Evolutionary conservation across 2,888 invertebrate species (phyloP).

Genomic region (Leptopterna dolabrata): DNA sequence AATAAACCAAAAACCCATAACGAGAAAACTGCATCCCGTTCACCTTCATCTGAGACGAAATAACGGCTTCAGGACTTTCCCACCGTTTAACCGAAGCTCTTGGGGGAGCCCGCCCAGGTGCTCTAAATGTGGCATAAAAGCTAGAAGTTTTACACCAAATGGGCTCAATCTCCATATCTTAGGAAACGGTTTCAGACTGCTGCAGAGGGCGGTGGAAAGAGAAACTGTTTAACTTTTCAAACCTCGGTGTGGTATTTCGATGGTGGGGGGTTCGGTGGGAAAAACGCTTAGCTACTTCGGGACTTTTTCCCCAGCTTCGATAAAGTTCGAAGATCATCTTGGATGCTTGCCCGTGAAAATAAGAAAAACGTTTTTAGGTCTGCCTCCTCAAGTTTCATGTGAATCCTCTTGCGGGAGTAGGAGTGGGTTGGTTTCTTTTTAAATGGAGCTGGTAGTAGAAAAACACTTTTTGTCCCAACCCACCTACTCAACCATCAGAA

Average conservation of each 20-base stretch:
- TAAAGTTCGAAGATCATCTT: slow-evolving; percentile 29
- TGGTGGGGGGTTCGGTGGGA: not conserved
- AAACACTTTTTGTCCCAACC: not conserved
- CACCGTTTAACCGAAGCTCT: not conserved
- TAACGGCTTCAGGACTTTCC: not conserved
- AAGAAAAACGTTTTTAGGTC: not conserved
- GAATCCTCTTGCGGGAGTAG: not conserved
- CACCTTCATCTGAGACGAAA: not conserved
- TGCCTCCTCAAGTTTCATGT: not conserved
- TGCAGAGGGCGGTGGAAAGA: not conserved
- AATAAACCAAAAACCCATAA: too few species aligned
- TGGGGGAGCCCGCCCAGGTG: slow-evolving; percentile 21
- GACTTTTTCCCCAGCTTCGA: slow-evolving; percentile 13
- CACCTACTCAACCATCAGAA: not conserved
- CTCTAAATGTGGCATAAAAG: slow-evolving; percentile 42
- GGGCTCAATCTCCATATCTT: slow-evolving; percentile 39
- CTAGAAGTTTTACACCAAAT: slow-evolving; percentile 33
- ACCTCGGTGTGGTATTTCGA: not conserved
- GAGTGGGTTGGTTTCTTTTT: not conserved
- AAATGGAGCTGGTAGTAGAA: not conserved
- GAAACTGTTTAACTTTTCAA: slow-evolving; percentile 41
- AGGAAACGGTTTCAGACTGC: not conserved
- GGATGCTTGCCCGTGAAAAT: not conserved
- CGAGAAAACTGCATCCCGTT: not conserved
- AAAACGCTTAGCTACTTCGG: not conserved